Evolutionary conservation across 2,888 invertebrate species (phyloP).

Genomic region (Oithona nana): DNA sequence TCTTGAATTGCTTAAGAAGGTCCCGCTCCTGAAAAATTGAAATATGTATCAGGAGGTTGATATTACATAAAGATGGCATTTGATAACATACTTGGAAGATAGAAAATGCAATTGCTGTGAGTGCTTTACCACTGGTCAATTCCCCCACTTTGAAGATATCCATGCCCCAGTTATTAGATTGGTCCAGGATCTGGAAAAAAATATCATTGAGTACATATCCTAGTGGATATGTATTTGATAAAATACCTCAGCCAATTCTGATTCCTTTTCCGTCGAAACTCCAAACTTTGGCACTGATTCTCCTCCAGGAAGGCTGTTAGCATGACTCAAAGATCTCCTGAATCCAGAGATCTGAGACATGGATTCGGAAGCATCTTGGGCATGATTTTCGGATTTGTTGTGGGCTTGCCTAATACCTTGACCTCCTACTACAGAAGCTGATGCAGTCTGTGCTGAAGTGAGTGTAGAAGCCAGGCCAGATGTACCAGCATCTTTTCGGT

Average conservation of each 20-base stretch:
- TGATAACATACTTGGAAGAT: background rate
- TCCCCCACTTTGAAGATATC: conserved; percentile 93
- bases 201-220: too few relatives aligned
- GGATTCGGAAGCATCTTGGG: background rate
- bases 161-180: conserved; percentile 93
- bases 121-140: conserved; percentile 40
- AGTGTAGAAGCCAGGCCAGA: background rate
- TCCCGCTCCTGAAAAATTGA: conserved; percentile 45
- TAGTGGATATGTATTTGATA: too few relatives aligned
- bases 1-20: conserved; percentile 73
- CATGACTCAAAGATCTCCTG: conserved; percentile 47
- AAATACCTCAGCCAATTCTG: conserved; percentile 53
- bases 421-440: background rate
- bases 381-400: conserved; percentile 30
- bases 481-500: background rate
- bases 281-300: conserved; percentile 77
- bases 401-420: too few relatives aligned
- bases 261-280: conserved; percentile 74
- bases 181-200: conserved; percentile 25
- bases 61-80: background rate
- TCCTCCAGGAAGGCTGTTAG: conserved; percentile 49
- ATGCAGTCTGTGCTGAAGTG: background rate
- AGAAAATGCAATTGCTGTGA: background rate
- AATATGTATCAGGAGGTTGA: background rate
- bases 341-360: background rate